Percentiles rank a stretch among this genome's conserved stretches.
phyloP scores from a whole-genome alignment of 1,140 invertebrate species.

The Papilio machaon region DNA sequence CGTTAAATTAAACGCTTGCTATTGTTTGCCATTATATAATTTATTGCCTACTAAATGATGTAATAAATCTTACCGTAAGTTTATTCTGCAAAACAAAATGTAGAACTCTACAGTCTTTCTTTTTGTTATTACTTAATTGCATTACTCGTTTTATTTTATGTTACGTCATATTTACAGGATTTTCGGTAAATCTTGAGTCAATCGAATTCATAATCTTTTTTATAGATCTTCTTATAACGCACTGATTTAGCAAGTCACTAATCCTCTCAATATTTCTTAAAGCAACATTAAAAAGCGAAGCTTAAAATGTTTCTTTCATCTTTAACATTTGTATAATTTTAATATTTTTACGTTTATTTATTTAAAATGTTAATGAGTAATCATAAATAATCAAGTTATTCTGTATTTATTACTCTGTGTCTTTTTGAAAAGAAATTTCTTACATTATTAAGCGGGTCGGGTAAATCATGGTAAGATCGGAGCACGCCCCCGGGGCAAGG shows the following conservation, averaged over 20 bases:
- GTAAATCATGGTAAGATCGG: slow-evolving; percentile 19
- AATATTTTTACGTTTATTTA: background rate
- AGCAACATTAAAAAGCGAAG: too few species aligned
- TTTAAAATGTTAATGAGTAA: background rate
- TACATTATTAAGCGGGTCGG: background rate
- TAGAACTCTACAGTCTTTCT: background rate
- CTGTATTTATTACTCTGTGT: background rate
- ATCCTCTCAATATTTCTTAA: too few species aligned
- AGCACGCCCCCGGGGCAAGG: background rate
- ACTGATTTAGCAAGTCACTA: background rate
- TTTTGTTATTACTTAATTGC: background rate
- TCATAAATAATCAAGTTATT: background rate
- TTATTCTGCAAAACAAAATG: slow-evolving; percentile 1
- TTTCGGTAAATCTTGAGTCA: background rate
- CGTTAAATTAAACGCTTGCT: slow-evolving; percentile 34
- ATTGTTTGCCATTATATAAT: slow-evolving; percentile 31
- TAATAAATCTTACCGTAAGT: slow-evolving; percentile 23
- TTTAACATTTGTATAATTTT: too few species aligned
- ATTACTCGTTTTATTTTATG: too few species aligned
- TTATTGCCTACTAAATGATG: slow-evolving; percentile 25
- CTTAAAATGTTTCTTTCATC: too few species aligned
- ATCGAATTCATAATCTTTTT: background rate
- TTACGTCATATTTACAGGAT: background rate
- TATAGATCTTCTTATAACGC: background rate
- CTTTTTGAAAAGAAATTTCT: background rate